phyloP scores from a whole-genome alignment of 2,888 invertebrate species.

The Heliconius cydno region DNA sequence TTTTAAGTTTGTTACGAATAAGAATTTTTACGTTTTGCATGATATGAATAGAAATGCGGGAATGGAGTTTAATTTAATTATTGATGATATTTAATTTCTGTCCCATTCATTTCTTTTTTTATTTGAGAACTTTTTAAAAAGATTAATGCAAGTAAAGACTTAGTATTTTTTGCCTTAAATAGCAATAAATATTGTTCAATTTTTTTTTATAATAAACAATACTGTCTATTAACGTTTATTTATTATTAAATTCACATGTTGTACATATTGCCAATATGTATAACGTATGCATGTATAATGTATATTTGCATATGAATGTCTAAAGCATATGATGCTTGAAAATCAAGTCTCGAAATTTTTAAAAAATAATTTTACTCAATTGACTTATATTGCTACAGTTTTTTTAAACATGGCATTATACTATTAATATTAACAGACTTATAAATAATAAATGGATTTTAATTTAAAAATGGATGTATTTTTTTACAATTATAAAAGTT shows the following conservation, averaged over 20 bases:
- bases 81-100: neutral
- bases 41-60: neutral
- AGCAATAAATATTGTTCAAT: neutral
- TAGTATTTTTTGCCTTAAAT: conserved; percentile 17
- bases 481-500: neutral
- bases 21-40: conserved; percentile 5
- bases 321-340: neutral
- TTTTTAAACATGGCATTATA: neutral
- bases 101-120: neutral
- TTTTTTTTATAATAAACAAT: neutral
- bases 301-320: neutral
- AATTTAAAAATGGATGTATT: neutral
- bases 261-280: no score
- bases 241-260: neutral
- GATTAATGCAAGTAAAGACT: neutral
- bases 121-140: neutral
- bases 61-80: neutral
- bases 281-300: no score
- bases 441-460: neutral
- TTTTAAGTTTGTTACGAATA: conserved; percentile 47
- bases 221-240: neutral
- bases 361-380: no score
- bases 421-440: neutral
- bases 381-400: no score
- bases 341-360: neutral